Percentiles rank a stretch among this genome's conserved stretches.
Evolutionary conservation across 1,140 invertebrate species (phyloP).

Genomic region (Ctenoplectra terminalis): DNA sequence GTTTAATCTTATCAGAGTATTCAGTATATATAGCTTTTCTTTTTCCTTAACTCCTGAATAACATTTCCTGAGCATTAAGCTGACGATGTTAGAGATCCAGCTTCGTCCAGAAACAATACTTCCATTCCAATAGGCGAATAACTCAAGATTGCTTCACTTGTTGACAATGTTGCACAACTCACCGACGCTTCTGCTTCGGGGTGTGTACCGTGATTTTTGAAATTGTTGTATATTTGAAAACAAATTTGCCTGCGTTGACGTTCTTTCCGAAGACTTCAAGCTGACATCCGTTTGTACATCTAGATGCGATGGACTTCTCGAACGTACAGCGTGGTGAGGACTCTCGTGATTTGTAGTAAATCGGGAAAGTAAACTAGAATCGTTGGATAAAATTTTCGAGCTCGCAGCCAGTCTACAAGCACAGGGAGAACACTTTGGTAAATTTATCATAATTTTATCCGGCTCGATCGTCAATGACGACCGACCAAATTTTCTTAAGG

Average conservation of each 20-base stretch:
- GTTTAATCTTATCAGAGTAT: constrained; percentile 64
- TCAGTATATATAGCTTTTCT: constrained; percentile 58
- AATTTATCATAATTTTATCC: constrained; percentile 76
- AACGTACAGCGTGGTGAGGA: constrained; percentile 73
- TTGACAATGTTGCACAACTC: constrained; percentile 78
- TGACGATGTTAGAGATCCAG: constrained; percentile 59
- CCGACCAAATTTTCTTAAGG: constrained; percentile 76
- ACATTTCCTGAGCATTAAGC: constrained; percentile 51
- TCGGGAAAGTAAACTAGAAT: constrained; percentile 40
- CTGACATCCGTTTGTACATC: constrained; percentile 46
- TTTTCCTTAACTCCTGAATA: constrained; percentile 61
- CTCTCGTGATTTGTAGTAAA: constrained; percentile 71
- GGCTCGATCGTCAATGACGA: constrained; percentile 76
- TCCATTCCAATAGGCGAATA: constrained; percentile 76
- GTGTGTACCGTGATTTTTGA: constrained; percentile 64
- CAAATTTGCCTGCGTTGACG: constrained; percentile 69
- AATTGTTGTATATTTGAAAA: constrained; percentile 73
- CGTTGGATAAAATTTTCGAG: constrained; percentile 79
- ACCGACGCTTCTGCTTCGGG: constrained; percentile 73
- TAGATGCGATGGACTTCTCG: constrained; percentile 71
- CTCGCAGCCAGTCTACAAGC: constrained; percentile 79
- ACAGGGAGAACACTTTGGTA: constrained; percentile 81
- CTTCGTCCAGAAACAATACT: constrained; percentile 74
- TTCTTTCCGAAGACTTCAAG: constrained; percentile 57
- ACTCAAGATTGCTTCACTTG: constrained; percentile 76